Conservation (phyloP, 2,113 vertebrate genomes). For the Sphyrna mokarran region DNA sequence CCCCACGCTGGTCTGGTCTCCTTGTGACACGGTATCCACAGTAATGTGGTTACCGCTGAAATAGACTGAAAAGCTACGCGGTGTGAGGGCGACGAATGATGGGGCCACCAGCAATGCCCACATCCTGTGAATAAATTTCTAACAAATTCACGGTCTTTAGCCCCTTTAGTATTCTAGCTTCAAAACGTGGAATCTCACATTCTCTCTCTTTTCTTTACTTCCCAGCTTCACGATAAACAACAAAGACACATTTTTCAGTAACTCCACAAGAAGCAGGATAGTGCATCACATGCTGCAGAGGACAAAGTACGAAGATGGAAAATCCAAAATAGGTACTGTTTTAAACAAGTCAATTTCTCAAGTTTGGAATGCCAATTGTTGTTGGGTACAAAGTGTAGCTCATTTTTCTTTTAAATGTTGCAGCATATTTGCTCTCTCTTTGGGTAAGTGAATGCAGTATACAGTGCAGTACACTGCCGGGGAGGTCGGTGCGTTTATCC, state of each 20-base stretch:
- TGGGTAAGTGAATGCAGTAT: neutral
- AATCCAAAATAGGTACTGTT: slow-evolving; percentile 90
- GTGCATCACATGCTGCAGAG: slow-evolving; percentile 93
- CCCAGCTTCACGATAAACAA: slow-evolving; percentile 92
- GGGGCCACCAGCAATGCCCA: too few relatives aligned
- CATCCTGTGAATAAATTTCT: too few relatives aligned
- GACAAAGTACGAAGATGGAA: slow-evolving; percentile 94
- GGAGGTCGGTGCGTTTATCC: neutral
- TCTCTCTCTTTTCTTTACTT: neutral
- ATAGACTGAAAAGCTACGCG: too few relatives aligned
- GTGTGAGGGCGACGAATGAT: too few relatives aligned
- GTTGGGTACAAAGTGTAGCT: neutral
- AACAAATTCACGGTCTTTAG: too few relatives aligned
- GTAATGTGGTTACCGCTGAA: too few relatives aligned
- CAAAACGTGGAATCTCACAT: neutral
- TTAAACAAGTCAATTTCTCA: neutral
- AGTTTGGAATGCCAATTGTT: neutral
- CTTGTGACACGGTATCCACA: too few relatives aligned
- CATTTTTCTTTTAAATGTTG: neutral
- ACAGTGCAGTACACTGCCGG: neutral
- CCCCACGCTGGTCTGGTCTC: too few relatives aligned
- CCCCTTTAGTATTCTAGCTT: neutral
- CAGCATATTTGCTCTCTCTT: neutral
- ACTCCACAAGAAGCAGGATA: slow-evolving; percentile 91
- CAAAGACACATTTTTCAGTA: slow-evolving; percentile 94